Conservation (phyloP, 2,888 invertebrate species). For the Agrochola litura region DNA sequence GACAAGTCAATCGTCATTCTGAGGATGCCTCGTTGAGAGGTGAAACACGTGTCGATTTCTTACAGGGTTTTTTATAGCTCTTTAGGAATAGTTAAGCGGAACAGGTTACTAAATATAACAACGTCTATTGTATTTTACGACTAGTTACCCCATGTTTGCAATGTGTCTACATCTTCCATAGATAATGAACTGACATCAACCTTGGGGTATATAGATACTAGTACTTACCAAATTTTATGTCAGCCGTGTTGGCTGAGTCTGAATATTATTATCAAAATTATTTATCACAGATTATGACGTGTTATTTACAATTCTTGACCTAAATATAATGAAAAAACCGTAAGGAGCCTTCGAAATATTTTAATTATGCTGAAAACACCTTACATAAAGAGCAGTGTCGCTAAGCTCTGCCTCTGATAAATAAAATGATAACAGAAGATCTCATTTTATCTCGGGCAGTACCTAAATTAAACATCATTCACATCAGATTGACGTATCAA, state of each 20-base stretch:
- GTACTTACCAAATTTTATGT: conserved; percentile 22
- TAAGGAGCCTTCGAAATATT: conserved; percentile 25
- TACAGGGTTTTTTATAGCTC: too few species aligned
- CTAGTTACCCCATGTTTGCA: conserved; percentile 8
- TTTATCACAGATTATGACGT: conserved; percentile 39
- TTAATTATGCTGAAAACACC: conserved; percentile 8
- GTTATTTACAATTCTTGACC: conserved; percentile 61
- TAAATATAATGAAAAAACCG: conserved; percentile 37
- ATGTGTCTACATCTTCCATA: not conserved
- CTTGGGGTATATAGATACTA: conserved; percentile 13
- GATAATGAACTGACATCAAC: conserved; percentile 22
- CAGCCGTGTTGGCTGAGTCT: conserved; percentile 31
- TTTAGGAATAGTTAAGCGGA: too few species aligned
- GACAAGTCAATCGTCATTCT: too few species aligned
- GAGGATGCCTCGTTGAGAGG: too few species aligned
- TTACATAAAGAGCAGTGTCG: conserved; percentile 16
- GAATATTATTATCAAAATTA: conserved; percentile 46
- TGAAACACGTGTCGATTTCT: too few species aligned
- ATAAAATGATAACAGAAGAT: conserved; percentile 19
- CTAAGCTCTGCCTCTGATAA: conserved; percentile 11
- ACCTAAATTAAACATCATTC: conserved; percentile 41
- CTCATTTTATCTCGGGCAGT: conserved; percentile 22
- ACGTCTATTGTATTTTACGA: not conserved
- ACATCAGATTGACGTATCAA: conserved; percentile 37
- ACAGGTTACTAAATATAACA: too few species aligned